Percentiles rank a stretch among this genome's conserved stretches.
phyloP scores from a whole-genome alignment of 2,888 invertebrate genomes.

The Boloria euphrosyne region DNA sequence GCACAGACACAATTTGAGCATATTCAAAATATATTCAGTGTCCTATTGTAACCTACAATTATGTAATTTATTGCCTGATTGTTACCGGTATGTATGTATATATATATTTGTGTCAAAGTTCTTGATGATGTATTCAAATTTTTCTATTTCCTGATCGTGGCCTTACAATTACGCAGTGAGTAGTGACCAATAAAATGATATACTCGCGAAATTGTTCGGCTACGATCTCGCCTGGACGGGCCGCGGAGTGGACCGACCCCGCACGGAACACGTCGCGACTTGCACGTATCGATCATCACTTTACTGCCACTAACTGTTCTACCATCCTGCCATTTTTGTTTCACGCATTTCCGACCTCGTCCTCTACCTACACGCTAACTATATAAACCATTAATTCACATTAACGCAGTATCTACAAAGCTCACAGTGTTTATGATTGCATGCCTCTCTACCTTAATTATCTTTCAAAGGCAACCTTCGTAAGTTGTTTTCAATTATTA shows the following conservation, averaged over 20 bases:
- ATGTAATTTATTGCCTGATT: slow-evolving; percentile 15
- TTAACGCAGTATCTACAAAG: slow-evolving; percentile 39
- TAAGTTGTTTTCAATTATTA: slow-evolving; percentile 41
- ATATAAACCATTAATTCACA: slow-evolving; percentile 33
- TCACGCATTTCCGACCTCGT: slow-evolving; percentile 74
- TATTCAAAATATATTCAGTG: background rate
- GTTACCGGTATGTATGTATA: slow-evolving; percentile 10
- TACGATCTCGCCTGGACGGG: slow-evolving; percentile 19
- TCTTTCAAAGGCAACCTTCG: slow-evolving; percentile 50
- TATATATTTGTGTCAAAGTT: slow-evolving; percentile 4
- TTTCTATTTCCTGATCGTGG: slow-evolving; percentile 24
- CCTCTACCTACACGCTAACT: slow-evolving; percentile 72
- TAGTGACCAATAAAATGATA: background rate
- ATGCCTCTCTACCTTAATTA: slow-evolving; percentile 48
- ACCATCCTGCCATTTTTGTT: slow-evolving; percentile 74
- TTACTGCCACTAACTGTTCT: slow-evolving; percentile 76
- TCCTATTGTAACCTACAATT: slow-evolving; percentile 7
- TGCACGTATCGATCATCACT: slow-evolving; percentile 77
- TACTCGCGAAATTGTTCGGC: slow-evolving; percentile 23
- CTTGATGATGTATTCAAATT: slow-evolving; percentile 21
- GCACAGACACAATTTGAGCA: slow-evolving; percentile 26
- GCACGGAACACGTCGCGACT: slow-evolving; percentile 79
- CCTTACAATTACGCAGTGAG: slow-evolving; percentile 22
- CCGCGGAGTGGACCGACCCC: slow-evolving; percentile 56
- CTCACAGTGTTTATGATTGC: slow-evolving; percentile 49